Base-by-base conservation (phyloP, 2,888 invertebrate species). In the Plusia festucae region DNA sequence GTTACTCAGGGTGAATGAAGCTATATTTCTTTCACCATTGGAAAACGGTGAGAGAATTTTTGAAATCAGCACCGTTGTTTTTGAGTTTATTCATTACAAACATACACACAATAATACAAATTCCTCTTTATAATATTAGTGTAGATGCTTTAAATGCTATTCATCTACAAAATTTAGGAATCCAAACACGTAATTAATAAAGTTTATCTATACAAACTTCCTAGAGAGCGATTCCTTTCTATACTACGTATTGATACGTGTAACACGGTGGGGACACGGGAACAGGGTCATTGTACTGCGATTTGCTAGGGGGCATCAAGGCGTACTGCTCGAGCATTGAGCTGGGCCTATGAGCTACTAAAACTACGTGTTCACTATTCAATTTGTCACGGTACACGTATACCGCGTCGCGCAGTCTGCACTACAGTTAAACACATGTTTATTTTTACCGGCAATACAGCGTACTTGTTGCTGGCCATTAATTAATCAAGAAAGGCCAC, bases 401-500 rank as follows among this genome's bases (percentile, higher is more conserved):
- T 73, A 66, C 11, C 57, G 75, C 88, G 91, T 85, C 92, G 87
- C 87, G 90, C 90, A 83, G 90, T 90, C 93, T 93, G 88, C 87
- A 82, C 79, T 83, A 78, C 70, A 51, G 66, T 86, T 85, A 86
- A 87, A 87, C 86, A 86, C 77, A 79, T 82, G 82, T 88, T 90
- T 92, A 91, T 93, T 91, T 91, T 88, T 90, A 89, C 81, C 83
- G 76, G 73, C 82, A 59, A 70, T 77, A 80, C 69, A 83, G 65
- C 78, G 77, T 76, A 78, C 82, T 78, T 75, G 78, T 78, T 81
- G 77, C 70, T 71, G 72, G 66, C 57, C 78, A 76, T 85, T 88
- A 87, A 91, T 93, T 89, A 86, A 88, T 86, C 87, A 80, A 83
- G 84, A 89, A 90, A 91, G 90, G 90, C 89, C 92, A 91, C 83